phyloP scores from a whole-genome alignment of 2,888 invertebrate genomes.

The Molorchus minor region DNA sequence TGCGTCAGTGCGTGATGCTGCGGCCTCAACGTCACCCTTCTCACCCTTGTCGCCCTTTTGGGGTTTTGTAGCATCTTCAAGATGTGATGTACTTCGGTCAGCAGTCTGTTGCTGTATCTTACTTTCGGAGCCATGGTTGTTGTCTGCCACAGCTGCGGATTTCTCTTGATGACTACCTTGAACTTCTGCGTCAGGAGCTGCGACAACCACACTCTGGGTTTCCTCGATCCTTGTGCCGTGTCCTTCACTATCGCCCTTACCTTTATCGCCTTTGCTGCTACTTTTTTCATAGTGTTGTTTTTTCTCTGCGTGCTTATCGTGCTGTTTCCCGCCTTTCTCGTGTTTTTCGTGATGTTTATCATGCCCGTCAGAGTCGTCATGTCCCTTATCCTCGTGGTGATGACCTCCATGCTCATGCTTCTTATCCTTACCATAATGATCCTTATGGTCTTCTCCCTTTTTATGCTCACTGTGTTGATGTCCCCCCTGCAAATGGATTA shows the following conservation, averaged over 20 bases:
- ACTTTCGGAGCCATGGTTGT: too few species aligned
- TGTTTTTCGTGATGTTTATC: constrained; percentile 67
- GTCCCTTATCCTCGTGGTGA: constrained; percentile 64
- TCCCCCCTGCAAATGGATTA: constrained; percentile 65
- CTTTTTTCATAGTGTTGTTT: constrained; percentile 67
- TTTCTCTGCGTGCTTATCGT: constrained; percentile 69
- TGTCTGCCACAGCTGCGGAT: not conserved
- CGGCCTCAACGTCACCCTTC: too few species aligned
- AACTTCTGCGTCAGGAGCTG: not conserved
- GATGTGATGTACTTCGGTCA: too few species aligned
- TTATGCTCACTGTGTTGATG: constrained; percentile 67
- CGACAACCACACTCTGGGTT: not conserved
- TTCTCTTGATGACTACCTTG: not conserved
- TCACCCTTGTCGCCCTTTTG: too few species aligned
- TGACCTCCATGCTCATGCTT: constrained; percentile 67
- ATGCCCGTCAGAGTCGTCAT: constrained; percentile 61
- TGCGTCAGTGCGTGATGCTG: too few species aligned
- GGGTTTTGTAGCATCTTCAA: too few species aligned
- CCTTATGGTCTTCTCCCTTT: constrained; percentile 64
- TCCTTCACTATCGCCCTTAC: constrained; percentile 41
- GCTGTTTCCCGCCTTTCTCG: constrained; percentile 63
- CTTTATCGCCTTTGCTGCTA: constrained; percentile 65
- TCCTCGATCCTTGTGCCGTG: constrained; percentile 25
- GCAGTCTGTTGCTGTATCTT: too few species aligned
- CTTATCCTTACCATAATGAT: constrained; percentile 69